Conservation (phyloP, 2,888 invertebrate genomes). For the Callyntrura guangdongensis region DNA sequence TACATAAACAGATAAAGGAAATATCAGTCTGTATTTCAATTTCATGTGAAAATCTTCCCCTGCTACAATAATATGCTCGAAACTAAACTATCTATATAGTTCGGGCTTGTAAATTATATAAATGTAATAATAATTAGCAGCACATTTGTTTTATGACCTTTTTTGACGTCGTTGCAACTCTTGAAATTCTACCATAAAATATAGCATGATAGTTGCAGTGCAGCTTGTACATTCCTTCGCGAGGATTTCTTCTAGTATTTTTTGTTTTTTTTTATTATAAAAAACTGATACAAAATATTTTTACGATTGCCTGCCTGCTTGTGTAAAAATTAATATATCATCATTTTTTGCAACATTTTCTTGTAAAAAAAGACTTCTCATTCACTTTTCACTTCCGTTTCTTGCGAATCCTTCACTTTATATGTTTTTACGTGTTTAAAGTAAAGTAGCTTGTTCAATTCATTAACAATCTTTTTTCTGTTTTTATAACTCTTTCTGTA, state of each 20-base stretch:
- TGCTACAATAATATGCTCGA: not conserved
- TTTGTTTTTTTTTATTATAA: not conserved
- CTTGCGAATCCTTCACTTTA: not conserved
- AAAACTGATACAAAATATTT: slow-evolving; percentile 24
- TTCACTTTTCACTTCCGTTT: not conserved
- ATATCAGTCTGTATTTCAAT: slow-evolving; percentile 46
- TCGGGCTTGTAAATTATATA: not conserved
- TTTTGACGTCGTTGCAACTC: not conserved
- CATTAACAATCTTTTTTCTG: not conserved
- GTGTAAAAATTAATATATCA: too few relatives aligned
- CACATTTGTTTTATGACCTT: too few relatives aligned
- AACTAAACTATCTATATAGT: not conserved
- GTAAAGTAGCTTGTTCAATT: not conserved
- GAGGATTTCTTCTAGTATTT: not conserved
- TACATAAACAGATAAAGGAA: not conserved
- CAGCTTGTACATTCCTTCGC: too few relatives aligned
- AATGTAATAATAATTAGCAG: not conserved
- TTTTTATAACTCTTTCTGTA: slow-evolving; percentile 8
- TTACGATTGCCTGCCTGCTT: not conserved
- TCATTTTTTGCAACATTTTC: not conserved
- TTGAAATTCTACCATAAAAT: not conserved
- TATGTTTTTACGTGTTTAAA: not conserved
- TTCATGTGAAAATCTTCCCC: not conserved
- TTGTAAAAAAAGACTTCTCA: not conserved
- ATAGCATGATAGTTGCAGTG: too few relatives aligned